Evolutionary conservation across 2,113 vertebrate genomes (phyloP).

Genomic region (Colaptes auratus): DNA sequence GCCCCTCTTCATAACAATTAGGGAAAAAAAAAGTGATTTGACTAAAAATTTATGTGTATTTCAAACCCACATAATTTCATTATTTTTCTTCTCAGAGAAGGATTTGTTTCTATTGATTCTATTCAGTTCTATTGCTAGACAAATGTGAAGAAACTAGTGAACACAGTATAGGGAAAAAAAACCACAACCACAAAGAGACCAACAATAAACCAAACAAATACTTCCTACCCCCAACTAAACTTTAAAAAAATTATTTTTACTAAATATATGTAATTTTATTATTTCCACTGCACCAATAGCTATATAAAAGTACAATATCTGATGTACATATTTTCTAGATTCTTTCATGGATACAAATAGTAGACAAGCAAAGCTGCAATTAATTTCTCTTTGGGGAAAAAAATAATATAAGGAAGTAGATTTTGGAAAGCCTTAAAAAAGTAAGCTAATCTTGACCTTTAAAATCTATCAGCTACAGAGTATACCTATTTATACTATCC

Average conservation of each 20-base stretch:
- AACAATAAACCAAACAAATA: neutral
- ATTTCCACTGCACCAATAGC: neutral
- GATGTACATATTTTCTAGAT: neutral
- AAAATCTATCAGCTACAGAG: neutral
- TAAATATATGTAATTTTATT: neutral
- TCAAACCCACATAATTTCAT: neutral
- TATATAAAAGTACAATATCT: neutral
- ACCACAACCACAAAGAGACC: too few species aligned
- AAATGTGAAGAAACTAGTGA: neutral
- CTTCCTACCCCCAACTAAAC: accelerated
- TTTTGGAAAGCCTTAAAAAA: neutral
- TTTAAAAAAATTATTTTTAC: neutral
- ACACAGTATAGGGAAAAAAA: neutral
- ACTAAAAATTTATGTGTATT: neutral
- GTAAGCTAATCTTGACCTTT: neutral
- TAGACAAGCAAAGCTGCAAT: neutral
- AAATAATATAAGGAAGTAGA: neutral
- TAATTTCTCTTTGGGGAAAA: neutral
- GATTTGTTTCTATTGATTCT: neutral
- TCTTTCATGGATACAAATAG: neutral
- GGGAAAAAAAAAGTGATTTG: neutral
- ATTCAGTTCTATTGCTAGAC: neutral
- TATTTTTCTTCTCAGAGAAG: neutral
- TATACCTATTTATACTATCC: neutral
- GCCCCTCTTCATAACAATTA: neutral